phyloP scores from a whole-genome alignment of 2,113 vertebrate species.

The Poeciliopsis turrubarensis region DNA sequence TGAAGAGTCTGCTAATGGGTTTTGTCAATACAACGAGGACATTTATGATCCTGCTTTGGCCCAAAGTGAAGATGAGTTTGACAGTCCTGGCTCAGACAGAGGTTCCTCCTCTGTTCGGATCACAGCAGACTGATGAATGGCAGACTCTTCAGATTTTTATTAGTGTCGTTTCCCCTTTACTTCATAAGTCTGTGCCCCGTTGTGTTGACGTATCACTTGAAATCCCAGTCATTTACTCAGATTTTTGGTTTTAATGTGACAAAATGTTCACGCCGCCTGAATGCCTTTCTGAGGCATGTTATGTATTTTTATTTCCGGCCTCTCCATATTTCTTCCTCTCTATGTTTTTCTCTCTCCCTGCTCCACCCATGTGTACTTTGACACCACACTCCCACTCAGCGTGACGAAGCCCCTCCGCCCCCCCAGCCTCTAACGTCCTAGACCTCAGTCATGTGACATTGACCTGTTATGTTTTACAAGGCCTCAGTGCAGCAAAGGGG shows the following conservation, averaged over 20 bases:
- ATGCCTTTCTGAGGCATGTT: not conserved
- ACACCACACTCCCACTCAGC: slow-evolving; percentile 54
- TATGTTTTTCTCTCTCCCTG: slow-evolving; percentile 13
- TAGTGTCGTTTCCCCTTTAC: no score
- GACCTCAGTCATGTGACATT: slow-evolving; percentile 72
- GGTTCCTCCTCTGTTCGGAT: not conserved
- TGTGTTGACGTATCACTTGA: not conserved
- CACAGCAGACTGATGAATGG: no score
- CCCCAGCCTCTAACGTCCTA: slow-evolving; percentile 57
- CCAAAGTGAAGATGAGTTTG: no score
- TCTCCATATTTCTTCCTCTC: slow-evolving; percentile 28
- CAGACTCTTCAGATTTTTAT: no score
- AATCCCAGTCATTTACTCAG: not conserved
- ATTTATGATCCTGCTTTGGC: no score
- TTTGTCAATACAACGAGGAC: no score
- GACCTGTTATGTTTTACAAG: slow-evolving; percentile 79
- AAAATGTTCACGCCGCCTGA: not conserved
- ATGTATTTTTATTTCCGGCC: slow-evolving; percentile 6
- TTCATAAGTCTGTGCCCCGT: not conserved
- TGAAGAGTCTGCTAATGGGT: no score
- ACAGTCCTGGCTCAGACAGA: no score
- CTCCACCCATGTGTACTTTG: slow-evolving; percentile 68
- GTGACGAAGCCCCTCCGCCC: slow-evolving; percentile 7
- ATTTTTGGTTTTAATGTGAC: not conserved
- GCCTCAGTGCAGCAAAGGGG: slow-evolving; percentile 58